Percentiles rank a stretch among this genome's conserved stretches.
These are phyloP conservation scores for Siniperca knerii DNA, from an alignment of 2,113 vertebrate genomes.

Conservation along the genomic window DNA sequence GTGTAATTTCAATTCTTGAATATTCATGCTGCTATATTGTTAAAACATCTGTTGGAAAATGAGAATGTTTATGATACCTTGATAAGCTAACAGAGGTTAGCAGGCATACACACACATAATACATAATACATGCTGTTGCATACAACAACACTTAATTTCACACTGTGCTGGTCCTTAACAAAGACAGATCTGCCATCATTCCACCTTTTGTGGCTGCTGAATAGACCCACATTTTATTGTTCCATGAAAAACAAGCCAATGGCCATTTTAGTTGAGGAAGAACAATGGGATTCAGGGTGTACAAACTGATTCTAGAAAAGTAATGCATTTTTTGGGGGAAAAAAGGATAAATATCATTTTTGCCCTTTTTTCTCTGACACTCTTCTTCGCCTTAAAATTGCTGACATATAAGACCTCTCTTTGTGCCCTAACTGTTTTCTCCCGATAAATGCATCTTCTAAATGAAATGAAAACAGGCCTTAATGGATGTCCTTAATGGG, in stretches of 20 bases:
- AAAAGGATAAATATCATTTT: slow-evolving; percentile 14
- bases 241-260: slow-evolving; percentile 50
- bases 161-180: slow-evolving; percentile 69
- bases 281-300: slow-evolving; percentile 37
- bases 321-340: slow-evolving; percentile 15
- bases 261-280: slow-evolving; percentile 33
- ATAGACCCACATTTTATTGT: slow-evolving; percentile 41
- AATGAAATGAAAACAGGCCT: slow-evolving; percentile 49
- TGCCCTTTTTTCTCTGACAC: slow-evolving; percentile 23
- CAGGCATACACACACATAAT: slow-evolving; percentile 42
- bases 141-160: slow-evolving; percentile 74
- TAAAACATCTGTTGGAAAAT: slow-evolving; percentile 43
- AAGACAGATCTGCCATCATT: slow-evolving; percentile 67
- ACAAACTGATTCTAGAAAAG: slow-evolving; percentile 45
- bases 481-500: slow-evolving; percentile 61
- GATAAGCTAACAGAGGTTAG: slow-evolving; percentile 67
- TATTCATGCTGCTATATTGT: slow-evolving; percentile 51
- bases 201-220: slow-evolving; percentile 62
- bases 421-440: slow-evolving; percentile 42
- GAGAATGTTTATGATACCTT: slow-evolving; percentile 37
- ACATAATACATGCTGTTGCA: slow-evolving; percentile 49
- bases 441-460: slow-evolving; percentile 52
- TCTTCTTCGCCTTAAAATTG: slow-evolving; percentile 12
- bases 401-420: slow-evolving; percentile 42
- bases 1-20: slow-evolving; percentile 30